These are phyloP conservation scores for Papilio aristodemus DNA, from an alignment of 1,140 invertebrate species.

Conservation along the genomic window DNA sequence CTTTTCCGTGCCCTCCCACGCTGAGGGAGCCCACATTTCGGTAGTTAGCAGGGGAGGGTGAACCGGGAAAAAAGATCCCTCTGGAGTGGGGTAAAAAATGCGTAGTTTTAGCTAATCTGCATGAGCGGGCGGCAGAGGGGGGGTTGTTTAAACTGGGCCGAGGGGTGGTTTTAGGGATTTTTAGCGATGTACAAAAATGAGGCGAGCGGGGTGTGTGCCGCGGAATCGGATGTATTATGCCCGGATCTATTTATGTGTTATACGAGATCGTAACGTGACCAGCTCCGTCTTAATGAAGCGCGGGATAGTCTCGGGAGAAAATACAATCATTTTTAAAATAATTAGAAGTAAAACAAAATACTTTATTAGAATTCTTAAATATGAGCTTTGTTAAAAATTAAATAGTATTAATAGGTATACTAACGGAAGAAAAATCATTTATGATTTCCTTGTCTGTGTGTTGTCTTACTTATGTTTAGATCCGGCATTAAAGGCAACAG, in stretches of 20 bases:
- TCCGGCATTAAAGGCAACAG: too few species aligned
- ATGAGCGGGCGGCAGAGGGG: constrained; percentile 56
- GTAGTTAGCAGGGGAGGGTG: constrained; percentile 65
- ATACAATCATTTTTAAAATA: not conserved
- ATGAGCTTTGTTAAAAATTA: not conserved
- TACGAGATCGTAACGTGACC: constrained; percentile 41
- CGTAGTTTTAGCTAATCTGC: constrained; percentile 82
- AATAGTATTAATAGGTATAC: not conserved
- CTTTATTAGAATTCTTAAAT: not conserved
- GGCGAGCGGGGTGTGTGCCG: constrained; percentile 53
- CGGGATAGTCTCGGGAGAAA: constrained; percentile 30
- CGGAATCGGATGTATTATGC: constrained; percentile 73
- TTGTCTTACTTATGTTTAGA: too few species aligned
- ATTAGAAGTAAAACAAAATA: too few species aligned
- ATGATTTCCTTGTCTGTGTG: too few species aligned
- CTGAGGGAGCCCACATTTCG: constrained; percentile 63
- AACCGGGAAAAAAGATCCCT: constrained; percentile 62
- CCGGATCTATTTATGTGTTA: constrained; percentile 76
- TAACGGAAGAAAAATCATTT: too few species aligned
- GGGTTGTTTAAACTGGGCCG: constrained; percentile 69
- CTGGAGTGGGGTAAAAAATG: constrained; percentile 77
- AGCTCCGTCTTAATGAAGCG: constrained; percentile 37
- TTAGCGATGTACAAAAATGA: constrained; percentile 76
- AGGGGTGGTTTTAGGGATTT: constrained; percentile 71
- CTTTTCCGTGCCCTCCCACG: constrained; percentile 57